Evolutionary conservation across 2,888 invertebrate genomes (phyloP), one percentile per base, ranked within the genome.

Genomic region (Agrypnus murinus): DNA sequence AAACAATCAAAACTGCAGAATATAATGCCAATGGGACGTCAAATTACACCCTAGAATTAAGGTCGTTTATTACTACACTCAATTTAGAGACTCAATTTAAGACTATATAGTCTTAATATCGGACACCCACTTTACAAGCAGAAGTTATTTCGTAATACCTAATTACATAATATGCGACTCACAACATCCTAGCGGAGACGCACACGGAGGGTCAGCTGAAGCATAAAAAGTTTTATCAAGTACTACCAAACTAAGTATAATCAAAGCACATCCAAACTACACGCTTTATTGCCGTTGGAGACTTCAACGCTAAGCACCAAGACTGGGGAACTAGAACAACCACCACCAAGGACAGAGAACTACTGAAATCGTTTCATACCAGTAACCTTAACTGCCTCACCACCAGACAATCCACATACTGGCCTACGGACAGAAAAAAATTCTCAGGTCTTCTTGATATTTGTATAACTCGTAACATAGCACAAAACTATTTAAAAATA

Each of bases 251-350:
- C n/a, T n/a, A n/a, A n/a, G n/a, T n/a, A n/a, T n/a, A n/a, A n/a
- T n/a, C n/a, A n/a, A n/a, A 58, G 65, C 6, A 38, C 64, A 48
- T 60, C 74, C 8, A 75, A 74, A 7, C n/a, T n/a, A 34, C 15
- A 19, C 45, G 55, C 10, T 75, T 73, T 59, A 58, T 77, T 14
- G 65, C 69, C 0, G 76, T 71, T 4, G 71, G 75, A 1, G 74
- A n/a, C n/a, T n/a, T n/a, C n/a, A n/a, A n/a, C n/a, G n/a, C n/a
- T n/a, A n/a, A n/a, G n/a, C n/a, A n/a, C 45, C 65, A 34, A 2
- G 3, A 14, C 7, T 77, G 76, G 77, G 40, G 40, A 4, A 3
- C 46, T 46, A 46, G 46, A 15, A 2, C 15, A 15, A 46, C 46
- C 9, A 46, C 46, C 17, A 46, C 10, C 17, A 14, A 46, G 15